A percentile compares a stretch with the other conserved stretches of the same genome.
phyloP scores from a whole-genome alignment of 2,113 vertebrate genomes.

The Nyctibius bracteatus region DNA sequence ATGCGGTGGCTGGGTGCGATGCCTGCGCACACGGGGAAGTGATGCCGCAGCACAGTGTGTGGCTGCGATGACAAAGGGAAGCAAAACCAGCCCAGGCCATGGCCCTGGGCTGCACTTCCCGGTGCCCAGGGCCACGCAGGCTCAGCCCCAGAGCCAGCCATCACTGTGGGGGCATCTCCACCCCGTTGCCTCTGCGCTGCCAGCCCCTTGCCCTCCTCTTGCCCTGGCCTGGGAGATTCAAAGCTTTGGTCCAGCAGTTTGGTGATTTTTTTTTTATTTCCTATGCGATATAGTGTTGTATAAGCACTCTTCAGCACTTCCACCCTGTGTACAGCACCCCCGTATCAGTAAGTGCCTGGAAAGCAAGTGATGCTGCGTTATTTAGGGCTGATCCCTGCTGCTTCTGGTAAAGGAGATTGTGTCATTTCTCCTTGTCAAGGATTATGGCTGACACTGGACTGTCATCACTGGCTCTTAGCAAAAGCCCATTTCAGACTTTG shows the following conservation, averaged over 20 bases:
- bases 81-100: not conserved
- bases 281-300: rapidly evolving
- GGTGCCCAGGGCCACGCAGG: rapidly evolving
- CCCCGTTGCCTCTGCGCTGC: not conserved
- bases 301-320: not conserved
- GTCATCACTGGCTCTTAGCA: not conserved
- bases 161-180: rapidly evolving
- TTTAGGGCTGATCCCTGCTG: not conserved
- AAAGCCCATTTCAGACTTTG: not conserved
- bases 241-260: not conserved
- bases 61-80: not conserved
- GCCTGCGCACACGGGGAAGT: rapidly evolving
- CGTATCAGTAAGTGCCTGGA: rapidly evolving
- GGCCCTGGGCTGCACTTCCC: not conserved
- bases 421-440: not conserved
- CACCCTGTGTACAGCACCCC: not conserved
- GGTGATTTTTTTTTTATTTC: not conserved
- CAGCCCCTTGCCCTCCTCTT: not conserved
- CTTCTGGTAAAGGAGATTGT: not conserved
- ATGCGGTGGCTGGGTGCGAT: rapidly evolving
- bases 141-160: not conserved
- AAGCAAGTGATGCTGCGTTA: not conserved
- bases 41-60: rapidly evolving
- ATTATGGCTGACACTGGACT: rapidly evolving
- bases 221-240: not conserved